Evolutionary conservation across 1,140 invertebrate species (phyloP).

Genomic region (Brachionus paranguensis): DNA sequence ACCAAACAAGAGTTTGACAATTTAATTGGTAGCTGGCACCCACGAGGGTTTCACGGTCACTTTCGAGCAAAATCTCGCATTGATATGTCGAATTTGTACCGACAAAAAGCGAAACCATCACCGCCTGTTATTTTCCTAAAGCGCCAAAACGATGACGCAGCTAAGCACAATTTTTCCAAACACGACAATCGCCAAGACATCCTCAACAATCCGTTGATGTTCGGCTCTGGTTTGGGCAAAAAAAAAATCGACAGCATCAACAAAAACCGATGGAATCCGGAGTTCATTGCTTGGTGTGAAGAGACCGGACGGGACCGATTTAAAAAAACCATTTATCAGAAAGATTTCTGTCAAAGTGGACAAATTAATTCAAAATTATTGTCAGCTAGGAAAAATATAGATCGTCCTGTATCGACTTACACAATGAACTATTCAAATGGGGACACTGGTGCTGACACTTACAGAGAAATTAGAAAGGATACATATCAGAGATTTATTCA

Average conservation of each 20-base stretch:
- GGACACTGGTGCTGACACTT: neutral
- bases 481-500: neutral
- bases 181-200: constrained; percentile 32
- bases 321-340: constrained; percentile 28
- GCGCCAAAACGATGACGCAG: constrained; percentile 3
- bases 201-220: neutral
- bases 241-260: constrained; percentile 36
- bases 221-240: constrained; percentile 21
- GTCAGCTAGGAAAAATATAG: neutral
- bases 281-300: constrained; percentile 30
- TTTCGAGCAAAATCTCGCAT: constrained; percentile 16
- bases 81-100: constrained; percentile 2
- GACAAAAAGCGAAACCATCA: neutral
- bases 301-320: neutral
- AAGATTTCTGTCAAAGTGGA: neutral
- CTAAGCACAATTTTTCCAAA: constrained; percentile 30
- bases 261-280: constrained; percentile 30
- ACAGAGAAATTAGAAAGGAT: neutral
- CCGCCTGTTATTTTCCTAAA: constrained; percentile 11
- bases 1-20: constrained; percentile 15
- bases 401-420: neutral
- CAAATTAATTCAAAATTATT: neutral
- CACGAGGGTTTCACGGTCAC: constrained; percentile 23
- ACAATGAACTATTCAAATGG: neutral
- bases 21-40: constrained; percentile 7